Percentiles rank a stretch among this genome's conserved stretches.
phyloP scores from a whole-genome alignment of 2,113 vertebrate genomes.

The Acanthochromis polyacanthus region DNA sequence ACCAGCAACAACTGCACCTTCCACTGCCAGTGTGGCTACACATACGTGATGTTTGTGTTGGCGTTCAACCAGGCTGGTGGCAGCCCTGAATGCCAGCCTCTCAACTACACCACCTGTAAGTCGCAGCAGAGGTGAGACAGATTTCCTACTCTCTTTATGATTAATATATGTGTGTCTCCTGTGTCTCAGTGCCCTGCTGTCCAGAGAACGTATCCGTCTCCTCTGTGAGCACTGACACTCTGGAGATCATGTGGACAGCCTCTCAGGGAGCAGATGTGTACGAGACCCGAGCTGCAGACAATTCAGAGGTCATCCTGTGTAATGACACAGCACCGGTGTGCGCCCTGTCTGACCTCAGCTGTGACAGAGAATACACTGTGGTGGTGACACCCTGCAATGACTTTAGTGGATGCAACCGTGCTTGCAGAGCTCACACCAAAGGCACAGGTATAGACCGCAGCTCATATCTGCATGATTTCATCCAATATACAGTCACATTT shows the following conservation, averaged over 20 bases:
- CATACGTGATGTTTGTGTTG: slow-evolving; percentile 90
- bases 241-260: slow-evolving; percentile 87
- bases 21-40: slow-evolving; percentile 90
- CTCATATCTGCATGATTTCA: background rate
- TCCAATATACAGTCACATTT: background rate
- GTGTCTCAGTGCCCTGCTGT: slow-evolving; percentile 90
- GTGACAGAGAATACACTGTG: slow-evolving; percentile 87
- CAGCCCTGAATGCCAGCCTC: slow-evolving; percentile 85
- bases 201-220: slow-evolving; percentile 83
- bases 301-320: slow-evolving; percentile 78
- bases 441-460: slow-evolving; percentile 85
- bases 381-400: slow-evolving; percentile 89
- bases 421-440: slow-evolving; percentile 79
- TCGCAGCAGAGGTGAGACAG: background rate
- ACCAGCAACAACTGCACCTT: slow-evolving; percentile 86
- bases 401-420: slow-evolving; percentile 85
- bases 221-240: slow-evolving; percentile 84
- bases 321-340: slow-evolving; percentile 88
- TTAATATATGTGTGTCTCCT: background rate
- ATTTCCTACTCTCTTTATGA: background rate
- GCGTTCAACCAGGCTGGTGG: slow-evolving; percentile 90
- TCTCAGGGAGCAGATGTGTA: slow-evolving; percentile 91
- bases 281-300: slow-evolving; percentile 82
- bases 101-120: slow-evolving; percentile 92
- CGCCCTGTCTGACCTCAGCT: slow-evolving; percentile 88